A percentile compares a stretch with the other conserved stretches of the same genome.
Conservation (phyloP, 2,888 invertebrate genomes). For the Melinaea menophilus region DNA sequence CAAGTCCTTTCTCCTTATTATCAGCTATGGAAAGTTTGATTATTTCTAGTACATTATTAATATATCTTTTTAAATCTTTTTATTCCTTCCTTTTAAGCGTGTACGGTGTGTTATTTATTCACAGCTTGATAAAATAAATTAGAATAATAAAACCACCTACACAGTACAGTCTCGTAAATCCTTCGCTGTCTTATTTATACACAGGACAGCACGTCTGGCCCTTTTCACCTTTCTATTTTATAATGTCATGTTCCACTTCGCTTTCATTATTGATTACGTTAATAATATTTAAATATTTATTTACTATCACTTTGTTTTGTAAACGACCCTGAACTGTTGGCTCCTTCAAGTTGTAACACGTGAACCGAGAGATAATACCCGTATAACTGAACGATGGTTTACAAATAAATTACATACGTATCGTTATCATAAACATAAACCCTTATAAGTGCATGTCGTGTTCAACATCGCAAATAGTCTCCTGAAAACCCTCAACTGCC, state of each 20-base stretch:
- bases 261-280: not conserved
- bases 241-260: constrained; percentile 10
- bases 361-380: constrained; percentile 2
- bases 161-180: constrained; percentile 21
- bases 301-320: no score
- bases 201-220: constrained; percentile 14
- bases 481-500: constrained; percentile 2
- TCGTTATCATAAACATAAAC: constrained; percentile 13
- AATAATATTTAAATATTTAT: no score
- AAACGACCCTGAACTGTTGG: no score
- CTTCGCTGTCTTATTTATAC: constrained; percentile 21
- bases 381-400: not conserved
- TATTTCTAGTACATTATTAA: no score
- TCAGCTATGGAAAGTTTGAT: no score
- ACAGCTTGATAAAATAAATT: constrained; percentile 21
- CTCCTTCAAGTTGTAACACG: no score
- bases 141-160: constrained; percentile 22
- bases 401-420: constrained; percentile 9
- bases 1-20: constrained; percentile 22
- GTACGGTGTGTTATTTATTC: constrained; percentile 13
- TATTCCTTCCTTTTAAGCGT: no score
- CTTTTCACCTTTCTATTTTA: constrained; percentile 17
- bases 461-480: not conserved
- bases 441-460: constrained; percentile 14
- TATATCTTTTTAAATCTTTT: no score